Percentiles rank a stretch among this genome's conserved stretches.
Conservation (phyloP, 2,113 vertebrate species). For the Bos javanicus region DNA sequence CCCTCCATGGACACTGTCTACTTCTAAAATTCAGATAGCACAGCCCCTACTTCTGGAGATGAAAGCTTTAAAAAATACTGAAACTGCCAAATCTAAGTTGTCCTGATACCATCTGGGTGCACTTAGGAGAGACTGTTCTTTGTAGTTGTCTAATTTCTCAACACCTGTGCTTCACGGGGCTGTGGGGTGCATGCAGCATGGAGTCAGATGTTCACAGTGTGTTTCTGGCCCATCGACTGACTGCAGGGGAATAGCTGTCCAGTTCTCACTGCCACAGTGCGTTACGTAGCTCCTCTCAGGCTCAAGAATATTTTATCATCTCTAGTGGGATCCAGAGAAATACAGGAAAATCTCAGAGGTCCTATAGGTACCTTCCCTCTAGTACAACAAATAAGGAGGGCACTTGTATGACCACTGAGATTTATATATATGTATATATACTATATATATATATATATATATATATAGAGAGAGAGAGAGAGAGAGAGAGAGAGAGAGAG, state of each 20-base stretch:
- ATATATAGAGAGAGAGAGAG: too few relatives aligned
- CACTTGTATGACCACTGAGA: neutral
- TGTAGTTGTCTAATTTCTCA: neutral
- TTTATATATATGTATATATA: neutral
- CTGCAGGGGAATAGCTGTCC: neutral
- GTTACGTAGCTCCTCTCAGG: neutral
- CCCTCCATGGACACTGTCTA: neutral
- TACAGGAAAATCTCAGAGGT: neutral
- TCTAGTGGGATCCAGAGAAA: neutral
- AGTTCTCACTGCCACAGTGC: neutral
- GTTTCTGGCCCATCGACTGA: neutral
- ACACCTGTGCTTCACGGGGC: neutral
- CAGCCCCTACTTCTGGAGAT: neutral
- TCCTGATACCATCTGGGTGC: neutral
- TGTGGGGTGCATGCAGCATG: neutral
- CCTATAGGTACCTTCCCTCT: neutral
- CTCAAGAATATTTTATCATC: neutral
- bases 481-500: fast-evolving
- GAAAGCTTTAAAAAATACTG: neutral
- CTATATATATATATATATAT: neutral
- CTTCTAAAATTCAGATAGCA: neutral
- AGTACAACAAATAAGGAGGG: neutral
- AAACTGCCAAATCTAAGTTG: neutral
- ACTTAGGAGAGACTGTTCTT: neutral
- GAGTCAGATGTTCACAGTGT: neutral